phyloP scores from a whole-genome alignment of 2,888 invertebrate species.

The Drosophila borealis region DNA sequence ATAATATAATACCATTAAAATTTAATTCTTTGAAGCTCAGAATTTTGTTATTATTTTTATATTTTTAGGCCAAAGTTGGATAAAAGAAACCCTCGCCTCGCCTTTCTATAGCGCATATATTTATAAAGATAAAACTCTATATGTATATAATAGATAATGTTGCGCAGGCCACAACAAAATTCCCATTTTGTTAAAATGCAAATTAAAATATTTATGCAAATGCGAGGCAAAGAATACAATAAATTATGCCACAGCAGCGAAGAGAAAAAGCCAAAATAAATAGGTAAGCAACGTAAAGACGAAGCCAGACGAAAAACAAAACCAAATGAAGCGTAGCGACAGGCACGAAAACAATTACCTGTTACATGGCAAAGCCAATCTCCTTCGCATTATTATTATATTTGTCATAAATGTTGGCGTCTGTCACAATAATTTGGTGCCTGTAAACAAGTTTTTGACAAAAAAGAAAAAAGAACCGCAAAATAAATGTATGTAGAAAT shows the following conservation, averaged over 20 bases:
- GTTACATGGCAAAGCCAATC: constrained; percentile 58
- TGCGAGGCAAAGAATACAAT: constrained; percentile 62
- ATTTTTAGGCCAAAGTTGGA: constrained; percentile 22
- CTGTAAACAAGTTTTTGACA: constrained; percentile 55
- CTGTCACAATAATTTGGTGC: constrained; percentile 67
- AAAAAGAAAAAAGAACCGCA: constrained; percentile 5
- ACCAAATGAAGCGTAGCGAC: constrained; percentile 61
- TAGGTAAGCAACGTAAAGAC: constrained; percentile 3
- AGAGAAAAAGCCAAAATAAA: constrained; percentile 11
- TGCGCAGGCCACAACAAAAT: constrained; percentile 35
- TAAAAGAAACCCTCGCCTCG: constrained; percentile 15
- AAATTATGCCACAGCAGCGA: constrained; percentile 67
- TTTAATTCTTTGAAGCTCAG: constrained; percentile 23
- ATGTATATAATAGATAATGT: constrained; percentile 36
- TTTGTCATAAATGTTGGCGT: constrained; percentile 67
- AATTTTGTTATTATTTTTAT: constrained; percentile 38
- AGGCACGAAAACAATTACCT: constrained; percentile 66
- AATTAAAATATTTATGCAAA: constrained; percentile 78
- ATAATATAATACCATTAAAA: constrained; percentile 31
- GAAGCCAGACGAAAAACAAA: constrained; percentile 8
- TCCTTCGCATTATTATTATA: constrained; percentile 32
- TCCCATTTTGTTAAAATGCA: constrained; percentile 72
- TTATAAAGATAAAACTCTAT: constrained; percentile 11
- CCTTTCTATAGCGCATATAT: neutral
- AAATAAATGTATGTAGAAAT: constrained; percentile 29